Percentiles rank a stretch among this genome's conserved stretches.
These are phyloP conservation scores for Whitmania pigra DNA, from an alignment of 1,140 invertebrate species.

Conservation along the genomic window DNA sequence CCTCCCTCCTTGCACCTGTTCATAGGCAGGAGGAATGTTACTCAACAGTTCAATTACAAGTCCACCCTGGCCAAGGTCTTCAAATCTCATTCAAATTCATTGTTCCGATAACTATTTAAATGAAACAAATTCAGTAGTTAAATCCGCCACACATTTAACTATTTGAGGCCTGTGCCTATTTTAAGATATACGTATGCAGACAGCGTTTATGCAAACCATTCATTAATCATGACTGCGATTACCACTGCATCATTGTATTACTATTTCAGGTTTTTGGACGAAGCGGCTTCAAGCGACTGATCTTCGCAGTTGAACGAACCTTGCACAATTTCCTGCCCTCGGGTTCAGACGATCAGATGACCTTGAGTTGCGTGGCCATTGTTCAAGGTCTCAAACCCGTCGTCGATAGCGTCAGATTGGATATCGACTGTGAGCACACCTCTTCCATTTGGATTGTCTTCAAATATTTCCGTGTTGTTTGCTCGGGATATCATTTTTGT, in stretches of 20 bases:
- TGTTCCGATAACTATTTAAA: no score
- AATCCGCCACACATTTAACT: no score
- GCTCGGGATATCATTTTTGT: no score
- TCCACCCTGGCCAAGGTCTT: neutral
- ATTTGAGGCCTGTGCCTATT: no score
- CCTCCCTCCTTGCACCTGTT: neutral
- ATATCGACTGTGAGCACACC: constrained; percentile 13
- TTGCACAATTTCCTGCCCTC: constrained; percentile 8
- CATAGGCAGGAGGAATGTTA: constrained; percentile 13
- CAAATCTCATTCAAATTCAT: no score
- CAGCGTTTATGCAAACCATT: no score
- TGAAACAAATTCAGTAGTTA: no score
- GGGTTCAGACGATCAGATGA: constrained; percentile 4
- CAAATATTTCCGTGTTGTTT: no score
- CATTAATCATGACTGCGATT: no score
- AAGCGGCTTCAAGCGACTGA: neutral
- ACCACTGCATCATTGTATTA: no score
- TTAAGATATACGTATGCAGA: no score
- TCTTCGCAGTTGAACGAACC: constrained; percentile 1
- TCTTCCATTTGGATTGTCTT: no score
- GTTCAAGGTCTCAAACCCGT: constrained; percentile 13
- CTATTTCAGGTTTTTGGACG: constrained; percentile 4
- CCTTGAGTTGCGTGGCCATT: constrained; percentile 12
- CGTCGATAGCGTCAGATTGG: constrained; percentile 10
- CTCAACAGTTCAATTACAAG: constrained; percentile 9